phyloP scores from a whole-genome alignment of 2,797 vertebrate genomes.

The Gallirallus australis region DNA sequence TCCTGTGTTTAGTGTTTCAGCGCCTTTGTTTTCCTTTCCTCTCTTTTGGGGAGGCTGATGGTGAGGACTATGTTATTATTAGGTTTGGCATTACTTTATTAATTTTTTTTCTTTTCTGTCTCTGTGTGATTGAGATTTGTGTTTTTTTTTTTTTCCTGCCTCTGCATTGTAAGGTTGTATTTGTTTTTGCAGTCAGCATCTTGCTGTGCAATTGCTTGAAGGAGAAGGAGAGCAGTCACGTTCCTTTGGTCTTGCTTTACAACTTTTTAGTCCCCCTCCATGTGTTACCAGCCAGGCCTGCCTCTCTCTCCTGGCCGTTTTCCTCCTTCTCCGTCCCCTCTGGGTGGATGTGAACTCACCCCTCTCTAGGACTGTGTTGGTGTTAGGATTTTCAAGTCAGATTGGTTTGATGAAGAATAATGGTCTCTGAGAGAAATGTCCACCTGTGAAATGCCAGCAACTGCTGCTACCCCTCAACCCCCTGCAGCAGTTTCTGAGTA shows the following conservation, averaged over 20 bases:
- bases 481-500: neutral
- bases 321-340: neutral
- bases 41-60: constrained; percentile 31
- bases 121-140: constrained; percentile 37
- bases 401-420: neutral
- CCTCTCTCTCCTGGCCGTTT: neutral
- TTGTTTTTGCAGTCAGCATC: constrained; percentile 63
- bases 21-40: constrained; percentile 62
- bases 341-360: neutral
- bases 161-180: constrained; percentile 25
- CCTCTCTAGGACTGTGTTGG: neutral
- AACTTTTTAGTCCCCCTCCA: neutral
- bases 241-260: constrained; percentile 4
- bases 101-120: constrained; percentile 50
- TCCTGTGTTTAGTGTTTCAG: constrained; percentile 52
- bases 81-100: constrained; percentile 56
- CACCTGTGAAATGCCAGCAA: neutral
- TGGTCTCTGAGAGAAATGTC: neutral
- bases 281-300: neutral
- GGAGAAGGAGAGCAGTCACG: constrained; percentile 11
- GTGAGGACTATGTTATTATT: constrained; percentile 45
- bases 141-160: constrained; percentile 39
- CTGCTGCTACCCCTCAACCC: neutral
- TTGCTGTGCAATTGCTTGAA: constrained; percentile 44
- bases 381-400: neutral